Percentiles rank a stretch among this genome's conserved stretches.
Conservation (phyloP, 30 jellyfish, hydroid and myxozoan species). For the Sanderia malayensis region DNA sequence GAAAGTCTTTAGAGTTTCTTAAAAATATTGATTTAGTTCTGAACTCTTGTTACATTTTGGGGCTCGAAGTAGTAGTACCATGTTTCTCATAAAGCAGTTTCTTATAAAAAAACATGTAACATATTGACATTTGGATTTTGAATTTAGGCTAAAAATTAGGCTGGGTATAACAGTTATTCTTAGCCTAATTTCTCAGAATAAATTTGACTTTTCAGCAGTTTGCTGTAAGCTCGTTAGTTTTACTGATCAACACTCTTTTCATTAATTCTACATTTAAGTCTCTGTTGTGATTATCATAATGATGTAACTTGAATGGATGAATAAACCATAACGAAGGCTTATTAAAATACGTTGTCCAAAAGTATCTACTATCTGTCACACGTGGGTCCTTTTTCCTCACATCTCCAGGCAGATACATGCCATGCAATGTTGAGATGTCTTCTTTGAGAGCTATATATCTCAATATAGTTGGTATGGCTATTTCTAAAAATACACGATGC, state of each 20-base stretch:
- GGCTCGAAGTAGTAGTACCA: too few species aligned
- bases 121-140: too few species aligned
- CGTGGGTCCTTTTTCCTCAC: slow-evolving; percentile 89
- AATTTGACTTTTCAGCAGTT: too few species aligned
- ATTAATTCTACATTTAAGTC: slow-evolving; percentile 68
- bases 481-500: slow-evolving; percentile 73
- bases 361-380: slow-evolving; percentile 89
- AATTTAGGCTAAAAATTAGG: too few species aligned
- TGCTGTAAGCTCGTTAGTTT: slow-evolving; percentile 58
- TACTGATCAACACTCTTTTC: slow-evolving; percentile 74
- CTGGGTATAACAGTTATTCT: too few species aligned
- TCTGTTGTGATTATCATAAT: slow-evolving; percentile 73
- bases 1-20: too few species aligned
- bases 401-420: slow-evolving; percentile 90
- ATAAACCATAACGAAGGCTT: slow-evolving; percentile 71
- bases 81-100: too few species aligned
- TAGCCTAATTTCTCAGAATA: too few species aligned
- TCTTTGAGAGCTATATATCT: slow-evolving; percentile 47
- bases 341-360: slow-evolving; percentile 80
- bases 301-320: slow-evolving; percentile 94
- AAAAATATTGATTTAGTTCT: too few species aligned
- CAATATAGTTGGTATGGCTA: slow-evolving; percentile 86
- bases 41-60: too few species aligned
- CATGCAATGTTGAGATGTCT: slow-evolving; percentile 67
- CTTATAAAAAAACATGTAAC: too few species aligned